phyloP scores from a whole-genome alignment of 2,797 vertebrate genomes.

The Naso thynnoides region DNA sequence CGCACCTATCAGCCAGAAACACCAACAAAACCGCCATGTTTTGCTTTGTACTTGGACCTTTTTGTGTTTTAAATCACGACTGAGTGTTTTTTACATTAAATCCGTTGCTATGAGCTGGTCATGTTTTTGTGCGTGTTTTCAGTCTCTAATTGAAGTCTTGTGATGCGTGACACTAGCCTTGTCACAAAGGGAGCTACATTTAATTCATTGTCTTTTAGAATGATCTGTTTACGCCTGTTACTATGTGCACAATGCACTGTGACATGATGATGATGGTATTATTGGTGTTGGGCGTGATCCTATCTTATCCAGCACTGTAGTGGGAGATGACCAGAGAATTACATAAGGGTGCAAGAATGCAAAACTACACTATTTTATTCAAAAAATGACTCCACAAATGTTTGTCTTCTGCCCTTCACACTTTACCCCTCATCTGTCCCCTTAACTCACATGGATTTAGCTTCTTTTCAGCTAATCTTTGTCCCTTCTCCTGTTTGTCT shows the following conservation, averaged over 20 bases:
- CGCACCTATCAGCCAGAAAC: background rate
- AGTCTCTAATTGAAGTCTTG: conserved; percentile 2
- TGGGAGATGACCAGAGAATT: background rate
- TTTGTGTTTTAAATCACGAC: background rate
- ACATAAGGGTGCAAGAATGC: too few relatives aligned
- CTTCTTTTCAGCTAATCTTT: background rate
- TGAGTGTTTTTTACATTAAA: background rate
- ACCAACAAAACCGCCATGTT: background rate
- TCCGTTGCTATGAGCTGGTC: background rate
- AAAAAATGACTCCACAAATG: background rate
- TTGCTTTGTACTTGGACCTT: background rate
- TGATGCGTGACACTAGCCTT: background rate
- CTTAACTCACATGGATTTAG: background rate
- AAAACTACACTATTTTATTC: background rate
- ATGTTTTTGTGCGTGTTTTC: background rate
- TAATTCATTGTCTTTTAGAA: background rate
- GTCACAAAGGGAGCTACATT: background rate
- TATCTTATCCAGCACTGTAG: background rate
- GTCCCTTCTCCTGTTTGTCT: background rate
- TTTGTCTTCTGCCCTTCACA: background rate
- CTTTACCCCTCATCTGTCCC: background rate
- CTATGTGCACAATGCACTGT: background rate
- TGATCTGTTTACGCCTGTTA: conserved; percentile 5
- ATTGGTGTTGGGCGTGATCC: background rate
- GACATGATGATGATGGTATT: background rate